phyloP scores from a whole-genome alignment of 2,113 vertebrate species.

The Strix uralensis region DNA sequence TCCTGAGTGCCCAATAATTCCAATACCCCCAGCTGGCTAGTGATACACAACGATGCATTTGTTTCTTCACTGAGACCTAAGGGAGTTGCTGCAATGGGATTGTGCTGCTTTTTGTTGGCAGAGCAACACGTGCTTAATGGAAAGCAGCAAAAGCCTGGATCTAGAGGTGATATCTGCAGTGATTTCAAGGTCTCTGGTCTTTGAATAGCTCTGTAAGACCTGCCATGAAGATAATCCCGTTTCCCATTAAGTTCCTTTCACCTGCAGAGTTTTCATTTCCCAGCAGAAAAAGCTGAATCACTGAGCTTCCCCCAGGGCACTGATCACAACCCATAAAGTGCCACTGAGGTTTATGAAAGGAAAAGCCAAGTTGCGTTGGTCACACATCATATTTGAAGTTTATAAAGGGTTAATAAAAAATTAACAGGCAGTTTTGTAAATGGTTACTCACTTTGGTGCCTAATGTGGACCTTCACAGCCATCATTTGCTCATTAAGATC shows the following conservation, averaged over 20 bases:
- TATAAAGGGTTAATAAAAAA: constrained; percentile 50
- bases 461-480: neutral
- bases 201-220: neutral
- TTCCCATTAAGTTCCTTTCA: neutral
- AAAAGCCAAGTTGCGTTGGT: neutral
- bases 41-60: neutral
- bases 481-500: neutral
- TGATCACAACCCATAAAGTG: neutral
- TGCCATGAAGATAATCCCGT: neutral
- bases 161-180: neutral
- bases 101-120: neutral
- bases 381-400: neutral
- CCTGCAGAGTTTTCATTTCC: neutral
- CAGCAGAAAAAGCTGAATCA: neutral
- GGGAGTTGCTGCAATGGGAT: neutral
- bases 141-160: constrained; percentile 19
- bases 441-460: neutral
- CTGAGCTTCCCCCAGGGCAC: neutral
- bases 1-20: neutral
- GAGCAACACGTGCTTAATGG: neutral
- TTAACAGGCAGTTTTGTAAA: constrained; percentile 21
- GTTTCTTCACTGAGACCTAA: neutral
- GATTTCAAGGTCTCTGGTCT: neutral
- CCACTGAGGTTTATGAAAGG: neutral
- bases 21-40: neutral